Conservation (phyloP, 2,888 invertebrate genomes). For the Trichopoda pennipes region DNA sequence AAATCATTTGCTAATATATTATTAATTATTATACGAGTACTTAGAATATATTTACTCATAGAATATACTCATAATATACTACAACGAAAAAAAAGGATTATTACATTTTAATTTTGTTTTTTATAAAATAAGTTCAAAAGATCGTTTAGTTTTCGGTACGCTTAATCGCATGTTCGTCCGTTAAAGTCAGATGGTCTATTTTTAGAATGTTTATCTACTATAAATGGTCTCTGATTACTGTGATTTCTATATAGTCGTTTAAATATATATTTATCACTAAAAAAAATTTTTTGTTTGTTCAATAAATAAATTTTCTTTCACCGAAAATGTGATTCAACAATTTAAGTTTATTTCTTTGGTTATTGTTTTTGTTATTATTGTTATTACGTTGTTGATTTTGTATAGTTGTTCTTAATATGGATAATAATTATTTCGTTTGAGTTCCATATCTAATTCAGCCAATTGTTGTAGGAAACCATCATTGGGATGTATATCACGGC, state of each 20-base stretch:
- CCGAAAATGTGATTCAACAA: slow-evolving; percentile 48
- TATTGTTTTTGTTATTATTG: slow-evolving; percentile 64
- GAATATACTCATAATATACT: slow-evolving; percentile 60
- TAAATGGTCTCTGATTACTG: slow-evolving; percentile 60
- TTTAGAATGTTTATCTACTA: slow-evolving; percentile 46
- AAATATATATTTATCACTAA: slow-evolving; percentile 60
- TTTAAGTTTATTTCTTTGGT: slow-evolving; percentile 59
- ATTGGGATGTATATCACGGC: slow-evolving; percentile 89
- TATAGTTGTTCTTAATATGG: slow-evolving; percentile 73
- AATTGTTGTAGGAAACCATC: slow-evolving; percentile 90
- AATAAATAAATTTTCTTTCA: slow-evolving; percentile 44
- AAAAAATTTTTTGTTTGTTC: slow-evolving; percentile 16
- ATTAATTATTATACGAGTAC: slow-evolving; percentile 50
- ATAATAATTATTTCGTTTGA: slow-evolving; percentile 82
- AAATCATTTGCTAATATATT: slow-evolving; percentile 56
- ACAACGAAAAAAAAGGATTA: slow-evolving; percentile 55
- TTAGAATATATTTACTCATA: slow-evolving; percentile 48
- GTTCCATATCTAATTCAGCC: slow-evolving; percentile 85
- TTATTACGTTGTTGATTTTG: slow-evolving; percentile 36
- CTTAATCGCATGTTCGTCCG: slow-evolving; percentile 44
- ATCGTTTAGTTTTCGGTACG: slow-evolving; percentile 54
- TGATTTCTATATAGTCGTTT: slow-evolving; percentile 39
- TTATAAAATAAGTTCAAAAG: slow-evolving; percentile 68
- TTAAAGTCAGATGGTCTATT: slow-evolving; percentile 33
- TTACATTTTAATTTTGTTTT: slow-evolving; percentile 18